Base-by-base conservation (phyloP, 2,113 vertebrate genomes). In the Peromyscus maniculatus region DNA sequence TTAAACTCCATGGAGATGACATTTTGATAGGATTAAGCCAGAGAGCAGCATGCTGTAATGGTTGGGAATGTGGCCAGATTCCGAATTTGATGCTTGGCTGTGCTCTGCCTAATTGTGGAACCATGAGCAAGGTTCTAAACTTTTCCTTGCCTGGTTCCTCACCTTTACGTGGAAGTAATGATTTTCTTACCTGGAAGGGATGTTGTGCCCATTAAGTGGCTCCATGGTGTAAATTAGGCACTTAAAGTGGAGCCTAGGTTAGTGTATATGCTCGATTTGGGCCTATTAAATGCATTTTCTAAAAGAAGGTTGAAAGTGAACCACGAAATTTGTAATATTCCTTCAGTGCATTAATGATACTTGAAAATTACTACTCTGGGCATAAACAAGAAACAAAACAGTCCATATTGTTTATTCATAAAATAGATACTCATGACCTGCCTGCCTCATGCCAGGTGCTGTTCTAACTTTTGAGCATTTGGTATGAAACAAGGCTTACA, bases 21-120 rank as follows among this genome's bases (percentile, higher is more conserved):
- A 82, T 93, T 95, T 93, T 92, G 74, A 87, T 78, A 90, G 75
- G 24, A 91, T 78, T 88, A 82, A 95, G 21, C 43, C 62, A 92
- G 67, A 52, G 91, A 93, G n/a, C 77, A 86, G 62, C n/a, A 28
- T 69, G 33, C 57, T 55, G 4, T 90, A 39, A 72, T 82, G 55
- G 39, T 71, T 93, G 88, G 87, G 71, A 93, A 92, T 8, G 28
- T 64, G 28, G 66, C 83, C 89, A 91, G 83, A 84, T 46, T 93
- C 69, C 62, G 7, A 87, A 46, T 93, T 78, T 93, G 79, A 90
- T 26, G 90, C 57, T 75, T 80, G 49, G 33, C 59, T 93, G 12
- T 66, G 28, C 16, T 59, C 11, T 69, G 8, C 77, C 83, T n/a
- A 52, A 55, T 36, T 77, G 3, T 71, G 1, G 10, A n/a, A 62